Evolutionary conservation across 2,888 invertebrate genomes (phyloP), one percentile per base, ranked within the genome.

Genomic region (Phaedon cochleariae): DNA sequence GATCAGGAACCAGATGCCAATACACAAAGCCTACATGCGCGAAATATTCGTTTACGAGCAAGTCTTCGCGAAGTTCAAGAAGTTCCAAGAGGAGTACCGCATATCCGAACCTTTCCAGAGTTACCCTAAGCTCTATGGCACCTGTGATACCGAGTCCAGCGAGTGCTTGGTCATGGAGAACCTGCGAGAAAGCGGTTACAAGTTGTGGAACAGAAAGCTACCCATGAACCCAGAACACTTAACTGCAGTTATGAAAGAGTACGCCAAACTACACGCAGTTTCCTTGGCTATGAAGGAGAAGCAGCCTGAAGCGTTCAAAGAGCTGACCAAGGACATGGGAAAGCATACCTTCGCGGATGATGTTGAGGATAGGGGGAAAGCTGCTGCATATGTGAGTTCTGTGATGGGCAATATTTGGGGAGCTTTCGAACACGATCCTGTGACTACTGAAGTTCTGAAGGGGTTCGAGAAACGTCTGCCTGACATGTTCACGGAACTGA

Each of bases 211-310:
- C 53, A 65, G 74, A 18, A 74, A 69, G 22, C 58, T 65, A 17
- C 70, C 74, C 9, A 76, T 81, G 69, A 69, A 80, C 46, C 69
- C 73, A 17, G 67, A 73, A 17, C 81, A 81, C 62, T 63, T 79
- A 1, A 62, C 59, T 15, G 29, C 76, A 7, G 76, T 78, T 15
- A 59, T 81, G 20, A 67, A 70, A 10, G 76, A 77, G 54, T 77
- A 79, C 49, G 81, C 75, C 0, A 77, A 75, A 54, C 76, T 79
- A 21, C 81, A 82, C 62, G 76, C 79, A 1, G 59, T 77, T 2
- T 78, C 78, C 5, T 75, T 76, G 20, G 80, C 77, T 0, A 59
- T 80, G 48, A 76, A 71, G 26, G 68, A 78, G 41, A 71, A 76
- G 45, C 55, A 76, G 21, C 74, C 75, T 3, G 69, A 77, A 52